Conservation (phyloP, 1,140 invertebrate species). For the Eubasilissa regina region DNA sequence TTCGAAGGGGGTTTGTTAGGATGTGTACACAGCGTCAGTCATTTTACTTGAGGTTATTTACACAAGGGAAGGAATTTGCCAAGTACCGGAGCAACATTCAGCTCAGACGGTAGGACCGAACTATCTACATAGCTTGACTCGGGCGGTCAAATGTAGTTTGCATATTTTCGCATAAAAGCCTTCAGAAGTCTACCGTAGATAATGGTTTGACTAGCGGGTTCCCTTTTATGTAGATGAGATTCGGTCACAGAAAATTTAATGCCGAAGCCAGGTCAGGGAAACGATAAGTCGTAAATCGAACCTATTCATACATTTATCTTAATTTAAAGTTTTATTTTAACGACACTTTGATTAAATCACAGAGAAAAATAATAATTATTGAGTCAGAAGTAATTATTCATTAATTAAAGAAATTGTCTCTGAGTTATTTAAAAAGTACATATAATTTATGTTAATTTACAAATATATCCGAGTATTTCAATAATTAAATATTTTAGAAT, state of each 20-base stretch:
- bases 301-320: no score
- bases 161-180: constrained; percentile 53
- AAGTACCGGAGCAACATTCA: not conserved
- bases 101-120: not conserved
- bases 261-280: no score
- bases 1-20: constrained; percentile 37
- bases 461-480: no score
- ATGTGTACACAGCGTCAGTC: constrained; percentile 44
- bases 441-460: no score
- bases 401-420: no score
- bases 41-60: constrained; percentile 53
- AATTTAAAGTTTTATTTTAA: no score
- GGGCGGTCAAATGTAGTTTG: constrained; percentile 55
- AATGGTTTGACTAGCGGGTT: constrained; percentile 24
- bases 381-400: no score
- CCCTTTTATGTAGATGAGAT: constrained; percentile 42
- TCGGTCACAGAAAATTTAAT: constrained; percentile 7
- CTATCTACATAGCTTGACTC: constrained; percentile 19
- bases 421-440: no score
- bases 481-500: no score
- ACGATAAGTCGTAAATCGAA: no score
- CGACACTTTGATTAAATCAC: no score
- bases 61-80: constrained; percentile 48
- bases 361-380: no score
- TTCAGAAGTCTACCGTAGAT: constrained; percentile 36